Evolutionary conservation across 2,888 invertebrate genomes (phyloP), one percentile per base, ranked within the genome.

Genomic region (Ectemnius lituratus): DNA sequence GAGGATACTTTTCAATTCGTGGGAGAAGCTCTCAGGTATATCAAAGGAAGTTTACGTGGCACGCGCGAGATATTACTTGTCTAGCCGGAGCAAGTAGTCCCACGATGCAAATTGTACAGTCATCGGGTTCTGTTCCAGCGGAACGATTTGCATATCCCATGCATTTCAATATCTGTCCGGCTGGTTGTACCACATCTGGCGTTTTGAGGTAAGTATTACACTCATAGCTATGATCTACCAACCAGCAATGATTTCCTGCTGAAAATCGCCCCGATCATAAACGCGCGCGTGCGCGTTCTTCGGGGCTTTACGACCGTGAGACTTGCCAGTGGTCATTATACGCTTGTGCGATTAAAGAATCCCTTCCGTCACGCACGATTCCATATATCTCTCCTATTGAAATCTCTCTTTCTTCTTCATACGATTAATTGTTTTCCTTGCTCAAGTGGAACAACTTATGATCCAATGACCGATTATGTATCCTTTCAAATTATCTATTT

Each of bases 81-180:
- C 75, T 67, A 69, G 45, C 46, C 52, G 18, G 58, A 23, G 14
- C 62, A 47, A 57, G 49, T 27, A 37, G 45, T 69, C 61, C 66
- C 67, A 13, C 64, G 62, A 75, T 73, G 49, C 57, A 68, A 70
- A 78, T 78, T 65, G 76, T 56, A 67, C 18, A 64, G 62, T 52
- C 62, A 28, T 67, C 67, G 63, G 52, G 64, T 67, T 56, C 63
- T 63, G 76, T 78, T 76, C 61, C 73, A 63, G 37, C 68, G 64
- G 73, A n/a, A n/a, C 70, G 70, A 79, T 80, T 80, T 78, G 80
- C 80, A 80, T 80, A 80, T 78, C 68, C 73, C 70, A 68, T 66
- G 73, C 70, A 71, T 80, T 80, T 75, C 80, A 70, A 80, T 79
- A 75, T 80, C 79, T 76, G 76, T 76, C 73, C 64, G 61, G 72